A percentile compares a stretch with the other conserved stretches of the same genome.
These are phyloP conservation scores for Hydrolagus colliei DNA, from an alignment of 2,797 vertebrate genomes.

Conservation along the genomic window DNA sequence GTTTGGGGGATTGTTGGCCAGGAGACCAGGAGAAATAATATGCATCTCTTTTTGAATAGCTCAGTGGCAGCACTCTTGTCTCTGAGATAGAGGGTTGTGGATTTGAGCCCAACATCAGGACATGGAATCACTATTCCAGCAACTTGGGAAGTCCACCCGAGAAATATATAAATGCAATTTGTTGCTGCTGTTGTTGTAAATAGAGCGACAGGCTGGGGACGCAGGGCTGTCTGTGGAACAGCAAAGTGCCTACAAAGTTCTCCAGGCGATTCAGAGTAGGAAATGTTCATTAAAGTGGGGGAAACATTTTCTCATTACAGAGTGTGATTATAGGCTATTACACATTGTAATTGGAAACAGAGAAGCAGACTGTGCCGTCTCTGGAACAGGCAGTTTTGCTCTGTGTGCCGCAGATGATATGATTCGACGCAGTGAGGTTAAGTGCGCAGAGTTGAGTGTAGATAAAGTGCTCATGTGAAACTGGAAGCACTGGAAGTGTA, in stretches of 20 bases:
- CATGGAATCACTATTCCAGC: no score
- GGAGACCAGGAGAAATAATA: no score
- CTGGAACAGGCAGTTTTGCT: background rate
- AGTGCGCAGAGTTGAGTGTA: background rate
- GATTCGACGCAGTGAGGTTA: background rate
- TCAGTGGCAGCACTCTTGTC: no score
- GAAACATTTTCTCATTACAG: conserved; percentile 15
- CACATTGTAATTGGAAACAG: conserved; percentile 11
- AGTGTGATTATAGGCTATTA: conserved; percentile 7
- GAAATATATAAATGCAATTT: no score
- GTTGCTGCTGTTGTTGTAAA: no score
- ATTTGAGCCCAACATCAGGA: no score
- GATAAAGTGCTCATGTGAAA: background rate
- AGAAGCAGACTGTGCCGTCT: background rate
- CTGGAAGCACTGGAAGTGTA: background rate
- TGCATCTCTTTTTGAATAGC: no score
- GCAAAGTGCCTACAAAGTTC: background rate
- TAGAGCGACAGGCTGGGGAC: no score
- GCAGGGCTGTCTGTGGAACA: background rate
- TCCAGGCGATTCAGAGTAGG: background rate
- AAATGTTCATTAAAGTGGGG: conserved; percentile 17
- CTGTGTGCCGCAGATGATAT: background rate
- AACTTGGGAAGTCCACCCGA: no score
- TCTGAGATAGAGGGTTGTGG: no score
- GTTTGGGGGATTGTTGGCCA: no score